Evolutionary conservation across 2,797 vertebrate species (phyloP), one percentile per base, ranked within the genome.

Genomic region (Spinibarbus caldwelli): DNA sequence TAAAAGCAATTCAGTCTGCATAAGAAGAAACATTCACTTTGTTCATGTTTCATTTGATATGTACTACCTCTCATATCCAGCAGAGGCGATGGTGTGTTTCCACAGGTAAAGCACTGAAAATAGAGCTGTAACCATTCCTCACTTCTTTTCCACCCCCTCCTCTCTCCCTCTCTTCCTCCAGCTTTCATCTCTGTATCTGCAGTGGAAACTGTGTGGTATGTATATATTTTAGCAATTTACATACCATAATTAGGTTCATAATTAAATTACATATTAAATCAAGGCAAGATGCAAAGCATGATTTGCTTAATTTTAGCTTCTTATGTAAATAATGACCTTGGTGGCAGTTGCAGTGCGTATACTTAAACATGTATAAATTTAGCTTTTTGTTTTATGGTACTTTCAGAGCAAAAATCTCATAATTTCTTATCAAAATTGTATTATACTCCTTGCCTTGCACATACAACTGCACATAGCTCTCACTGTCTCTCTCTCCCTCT

Each of bases 81-180:
- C 23, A 78, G 89, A 77, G 83, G 87, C 43, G 47, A 80, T 87
- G 62, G 57, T 57, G 66, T 67, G n/a, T 78, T 70, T 78, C 14
- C 36, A 29, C 75, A 84, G 83, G 75, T 84, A 57, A 85, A 49
- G 54, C 67, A 26, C 70, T 75, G 72, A 85, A 76, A 80, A 78
- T 72, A 83, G 47, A 26, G 34, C 70, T 26, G 45, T 38, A 80
- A 54, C 76, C 31, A 57, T 80, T 70, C 29, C 67, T 86, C 66
- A 64, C 77, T 79, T 83, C 62, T 77, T n/a, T 64, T 9, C 70
- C 47, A 15, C 6, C 83, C 78, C 41, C 54, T 54, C 64, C 71
- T 49, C 67, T 17, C 6, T 29, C 43, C 84, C 59, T 64, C 38
- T 85, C 21, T 26, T 52, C 26, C 43, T 67, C 67, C 59, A 38